phyloP scores from a whole-genome alignment of 1,140 invertebrate genomes.

The Euglossa dilemma region DNA sequence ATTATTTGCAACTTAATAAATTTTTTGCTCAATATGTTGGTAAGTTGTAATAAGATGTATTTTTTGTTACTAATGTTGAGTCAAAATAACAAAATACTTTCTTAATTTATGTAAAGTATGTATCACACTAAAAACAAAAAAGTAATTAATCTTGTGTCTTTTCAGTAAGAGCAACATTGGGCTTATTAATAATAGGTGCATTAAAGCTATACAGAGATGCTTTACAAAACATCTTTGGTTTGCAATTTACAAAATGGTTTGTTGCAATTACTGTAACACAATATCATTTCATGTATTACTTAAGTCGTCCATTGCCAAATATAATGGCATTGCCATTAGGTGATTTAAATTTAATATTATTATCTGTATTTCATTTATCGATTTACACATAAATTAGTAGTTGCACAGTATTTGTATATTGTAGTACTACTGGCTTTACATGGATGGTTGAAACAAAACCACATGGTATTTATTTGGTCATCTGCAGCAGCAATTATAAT shows the following conservation, averaged over 20 bases:
- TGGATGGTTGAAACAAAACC: slow-evolving; percentile 91
- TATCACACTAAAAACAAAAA: background rate
- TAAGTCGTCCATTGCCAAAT: slow-evolving; percentile 97
- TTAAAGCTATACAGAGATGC: slow-evolving; percentile 89
- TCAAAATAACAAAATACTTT: too few species aligned
- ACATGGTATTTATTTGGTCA: slow-evolving; percentile 90
- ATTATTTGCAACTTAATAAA: slow-evolving; percentile 90
- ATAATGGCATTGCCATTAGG: slow-evolving; percentile 96
- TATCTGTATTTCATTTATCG: background rate
- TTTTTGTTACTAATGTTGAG: slow-evolving; percentile 23
- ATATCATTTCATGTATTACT: slow-evolving; percentile 99
- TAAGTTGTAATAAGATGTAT: slow-evolving; percentile 82
- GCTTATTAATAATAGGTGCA: slow-evolving; percentile 88
- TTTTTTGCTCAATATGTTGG: slow-evolving; percentile 95
- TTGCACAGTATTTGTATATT: slow-evolving; percentile 75
- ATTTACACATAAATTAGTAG: slow-evolving; percentile 9
- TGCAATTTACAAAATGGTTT: slow-evolving; percentile 91
- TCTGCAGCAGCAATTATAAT: slow-evolving; percentile 94
- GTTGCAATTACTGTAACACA: slow-evolving; percentile 93
- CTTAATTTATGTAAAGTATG: background rate
- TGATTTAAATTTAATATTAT: slow-evolving; percentile 81
- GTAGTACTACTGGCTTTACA: slow-evolving; percentile 93
- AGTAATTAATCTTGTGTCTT: slow-evolving; percentile 72
- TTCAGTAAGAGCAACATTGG: slow-evolving; percentile 92
- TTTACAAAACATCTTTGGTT: slow-evolving; percentile 90